phyloP scores from a whole-genome alignment of 2,888 invertebrate genomes.

The Cactoblastis cactorum region DNA sequence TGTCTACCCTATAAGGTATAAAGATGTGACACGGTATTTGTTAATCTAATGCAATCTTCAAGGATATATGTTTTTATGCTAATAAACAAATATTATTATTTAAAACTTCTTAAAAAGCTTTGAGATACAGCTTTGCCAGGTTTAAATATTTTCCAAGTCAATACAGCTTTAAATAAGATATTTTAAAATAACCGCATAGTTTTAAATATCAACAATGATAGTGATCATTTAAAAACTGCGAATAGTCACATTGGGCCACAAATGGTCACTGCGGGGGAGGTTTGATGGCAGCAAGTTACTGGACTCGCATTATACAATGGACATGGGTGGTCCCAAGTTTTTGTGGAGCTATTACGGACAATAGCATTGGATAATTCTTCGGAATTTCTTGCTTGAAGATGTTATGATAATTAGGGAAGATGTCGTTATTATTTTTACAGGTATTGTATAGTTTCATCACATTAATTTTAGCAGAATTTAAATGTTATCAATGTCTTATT shows the following conservation, averaged over 20 bases:
- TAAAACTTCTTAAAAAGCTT: too few relatives aligned
- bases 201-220: background rate
- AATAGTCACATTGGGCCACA: background rate
- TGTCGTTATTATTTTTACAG: background rate
- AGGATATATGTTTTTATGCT: too few relatives aligned
- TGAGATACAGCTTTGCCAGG: too few relatives aligned
- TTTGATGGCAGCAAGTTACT: background rate
- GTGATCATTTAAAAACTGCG: background rate
- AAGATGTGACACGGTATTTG: too few relatives aligned
- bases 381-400: background rate
- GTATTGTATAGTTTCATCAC: background rate
- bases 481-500: background rate
- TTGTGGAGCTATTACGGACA: background rate
- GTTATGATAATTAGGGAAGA: background rate
- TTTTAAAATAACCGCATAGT: too few relatives aligned
- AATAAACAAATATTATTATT: too few relatives aligned
- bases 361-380: background rate
- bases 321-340: slow-evolving; percentile 1
- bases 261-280: slow-evolving; percentile 5
- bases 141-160: too few relatives aligned
- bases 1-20: too few relatives aligned
- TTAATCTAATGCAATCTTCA: too few relatives aligned
- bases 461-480: background rate
- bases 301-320: background rate
- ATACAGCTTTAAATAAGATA: too few relatives aligned